Evolutionary conservation across 2,888 invertebrate genomes (phyloP), one percentile per base, ranked within the genome.

Genomic region (Arctia plantaginis): DNA sequence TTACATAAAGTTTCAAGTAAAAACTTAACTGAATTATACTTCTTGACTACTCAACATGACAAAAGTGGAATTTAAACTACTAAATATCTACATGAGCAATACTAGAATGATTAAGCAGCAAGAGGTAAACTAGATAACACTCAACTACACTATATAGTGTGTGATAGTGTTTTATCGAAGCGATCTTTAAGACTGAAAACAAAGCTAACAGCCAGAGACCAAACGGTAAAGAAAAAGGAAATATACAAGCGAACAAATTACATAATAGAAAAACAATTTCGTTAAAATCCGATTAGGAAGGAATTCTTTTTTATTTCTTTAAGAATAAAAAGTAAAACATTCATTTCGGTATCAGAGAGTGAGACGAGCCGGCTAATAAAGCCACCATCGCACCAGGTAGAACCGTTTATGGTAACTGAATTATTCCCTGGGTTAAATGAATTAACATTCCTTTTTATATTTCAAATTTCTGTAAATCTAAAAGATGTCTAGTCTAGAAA

Each of bases 241-340:
- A 66, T 41, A 66, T 33, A 67, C 35, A 62, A 39, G 47, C 67
- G 59, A 73, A 74, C 77, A 81, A 81, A 80, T 73, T 71, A 83
- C 62, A 74, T 76, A 79, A 74, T 70, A 75, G 68, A 81, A 78
- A 79, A 69, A 80, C 74, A 84, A 77, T 82, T 85, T 71, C 35
- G 71, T 65, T 80, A 74, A 79, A 82, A 85, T 82, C 82, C 78
- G 82, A 85, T 86, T 84, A 84, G 79, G 71, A 39, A 64, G 66
- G 74, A 77, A 68, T 78, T 75, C 64, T 78, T 80, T 77, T 72
- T 69, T 75, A 71, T 74, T 74, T 71, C 55, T 68, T 71, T 33
- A 65, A 35, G 41, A 35, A 71, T 71, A 69, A 69, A 74, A 65
- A 68, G 55, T 75, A 71, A 79, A 80, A 79, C 72, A 84, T 77